Percentiles rank a stretch among this genome's conserved stretches.
These are phyloP conservation scores for Capromys pilorides DNA, from an alignment of 2,797 vertebrate genomes.

Conservation along the genomic window DNA sequence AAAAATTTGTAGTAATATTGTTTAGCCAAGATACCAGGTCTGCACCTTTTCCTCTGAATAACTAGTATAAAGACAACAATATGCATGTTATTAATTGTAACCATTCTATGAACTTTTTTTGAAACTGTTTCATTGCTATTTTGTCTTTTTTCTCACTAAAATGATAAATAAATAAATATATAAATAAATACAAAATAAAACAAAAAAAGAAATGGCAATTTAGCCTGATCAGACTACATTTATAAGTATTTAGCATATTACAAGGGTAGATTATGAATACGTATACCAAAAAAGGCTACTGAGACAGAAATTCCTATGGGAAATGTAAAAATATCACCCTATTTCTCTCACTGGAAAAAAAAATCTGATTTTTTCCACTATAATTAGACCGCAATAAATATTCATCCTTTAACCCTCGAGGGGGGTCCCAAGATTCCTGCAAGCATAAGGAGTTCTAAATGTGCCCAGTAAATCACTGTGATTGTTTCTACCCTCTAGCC, in stretches of 20 bases:
- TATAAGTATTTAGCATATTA: constrained; percentile 68
- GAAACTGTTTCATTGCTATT: no score
- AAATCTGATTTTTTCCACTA: constrained; percentile 67
- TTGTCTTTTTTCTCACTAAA: no score
- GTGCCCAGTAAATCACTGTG: constrained; percentile 65
- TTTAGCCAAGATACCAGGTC: no score
- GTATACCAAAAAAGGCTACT: constrained; percentile 65
- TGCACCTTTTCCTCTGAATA: no score
- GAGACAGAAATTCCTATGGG: constrained; percentile 72
- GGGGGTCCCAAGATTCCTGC: constrained; percentile 61
- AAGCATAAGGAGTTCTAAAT: constrained; percentile 67
- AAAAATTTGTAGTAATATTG: no score
- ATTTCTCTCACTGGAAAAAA: constrained; percentile 72
- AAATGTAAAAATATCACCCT: constrained; percentile 75
- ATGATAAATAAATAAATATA: no score
- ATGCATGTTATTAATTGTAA: no score
- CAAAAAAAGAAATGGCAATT: constrained; percentile 31
- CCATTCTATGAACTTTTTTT: no score
- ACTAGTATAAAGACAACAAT: no score
- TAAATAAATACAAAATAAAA: no score
- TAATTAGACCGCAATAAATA: constrained; percentile 78
- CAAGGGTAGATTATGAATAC: constrained; percentile 69
- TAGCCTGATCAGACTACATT: constrained; percentile 37
- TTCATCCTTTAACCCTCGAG: constrained; percentile 73
- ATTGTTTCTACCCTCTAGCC: constrained; percentile 57